phyloP scores from a whole-genome alignment of 2,113 vertebrate species.

The Lanius ludovicianus region DNA sequence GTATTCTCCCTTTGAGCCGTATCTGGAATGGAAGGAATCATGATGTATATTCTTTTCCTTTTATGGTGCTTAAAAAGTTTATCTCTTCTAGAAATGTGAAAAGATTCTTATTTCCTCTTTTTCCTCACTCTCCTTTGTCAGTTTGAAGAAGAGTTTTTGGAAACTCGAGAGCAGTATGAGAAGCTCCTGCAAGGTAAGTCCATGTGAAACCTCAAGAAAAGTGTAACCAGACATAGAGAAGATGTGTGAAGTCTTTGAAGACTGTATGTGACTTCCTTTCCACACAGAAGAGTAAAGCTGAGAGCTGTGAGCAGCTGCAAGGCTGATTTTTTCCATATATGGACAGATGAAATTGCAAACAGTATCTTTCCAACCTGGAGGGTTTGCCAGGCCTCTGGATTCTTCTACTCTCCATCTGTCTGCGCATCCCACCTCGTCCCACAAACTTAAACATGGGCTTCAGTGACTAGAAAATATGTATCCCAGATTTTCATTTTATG shows the following conservation, averaged over 20 bases:
- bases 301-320: not conserved
- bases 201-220: not conserved
- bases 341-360: not conserved
- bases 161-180: conserved; percentile 79
- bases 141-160: conserved; percentile 85
- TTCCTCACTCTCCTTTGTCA: conserved; percentile 44
- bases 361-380: not conserved
- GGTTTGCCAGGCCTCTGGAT: not conserved
- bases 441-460: not conserved
- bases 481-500: not conserved
- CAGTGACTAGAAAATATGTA: not conserved
- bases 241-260: not conserved
- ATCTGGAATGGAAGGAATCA: not conserved
- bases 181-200: conserved; percentile 80
- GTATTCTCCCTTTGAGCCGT: not conserved
- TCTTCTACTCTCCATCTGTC: not conserved
- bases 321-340: not conserved
- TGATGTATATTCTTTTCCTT: not conserved
- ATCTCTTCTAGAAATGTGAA: not conserved
- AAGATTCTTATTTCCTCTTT: not conserved
- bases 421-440: fast-evolving
- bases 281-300: not conserved
- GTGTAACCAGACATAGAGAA: not conserved
- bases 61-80: not conserved
- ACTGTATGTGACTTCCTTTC: not conserved